A percentile compares a stretch with the other conserved stretches of the same genome.
Conservation (phyloP, 2,797 vertebrate genomes). For the Enteromius thamalakanensis region DNA sequence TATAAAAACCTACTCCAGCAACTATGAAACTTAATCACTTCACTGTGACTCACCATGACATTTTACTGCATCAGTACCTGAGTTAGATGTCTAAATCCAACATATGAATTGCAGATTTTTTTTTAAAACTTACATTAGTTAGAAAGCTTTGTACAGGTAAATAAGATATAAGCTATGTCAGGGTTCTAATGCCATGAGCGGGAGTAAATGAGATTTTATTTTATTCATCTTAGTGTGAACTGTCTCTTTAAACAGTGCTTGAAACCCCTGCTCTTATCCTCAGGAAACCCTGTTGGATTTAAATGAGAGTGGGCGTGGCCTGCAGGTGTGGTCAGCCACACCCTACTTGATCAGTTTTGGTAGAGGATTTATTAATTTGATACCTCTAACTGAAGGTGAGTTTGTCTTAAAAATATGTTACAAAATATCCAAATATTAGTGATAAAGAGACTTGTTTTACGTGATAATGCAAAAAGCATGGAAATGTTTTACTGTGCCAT, state of each 20-base stretch:
- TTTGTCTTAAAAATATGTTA: background rate
- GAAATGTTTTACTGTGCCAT: constrained; percentile 23
- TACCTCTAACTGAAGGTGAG: constrained; percentile 59
- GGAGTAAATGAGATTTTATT: background rate
- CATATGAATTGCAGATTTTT: constrained; percentile 4
- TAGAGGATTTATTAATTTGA: constrained; percentile 57
- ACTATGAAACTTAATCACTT: constrained; percentile 37
- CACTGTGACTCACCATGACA: constrained; percentile 7
- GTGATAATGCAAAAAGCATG: constrained; percentile 9
- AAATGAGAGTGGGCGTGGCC: constrained; percentile 56
- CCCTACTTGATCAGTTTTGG: constrained; percentile 61
- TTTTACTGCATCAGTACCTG: background rate
- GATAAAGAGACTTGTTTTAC: background rate
- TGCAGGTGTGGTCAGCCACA: constrained; percentile 55
- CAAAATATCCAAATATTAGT: background rate
- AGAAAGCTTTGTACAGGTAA: background rate
- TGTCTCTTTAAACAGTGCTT: background rate
- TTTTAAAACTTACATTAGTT: too few species aligned
- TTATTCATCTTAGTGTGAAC: background rate
- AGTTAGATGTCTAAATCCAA: background rate
- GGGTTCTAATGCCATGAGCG: background rate
- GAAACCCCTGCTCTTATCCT: background rate
- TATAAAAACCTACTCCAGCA: constrained; percentile 31
- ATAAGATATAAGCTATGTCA: background rate
- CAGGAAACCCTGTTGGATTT: constrained; percentile 57